Evolutionary conservation across 2,797 vertebrate species (phyloP), one percentile per base, ranked within the genome.

Genomic region (Gambusia yucatana): DNA sequence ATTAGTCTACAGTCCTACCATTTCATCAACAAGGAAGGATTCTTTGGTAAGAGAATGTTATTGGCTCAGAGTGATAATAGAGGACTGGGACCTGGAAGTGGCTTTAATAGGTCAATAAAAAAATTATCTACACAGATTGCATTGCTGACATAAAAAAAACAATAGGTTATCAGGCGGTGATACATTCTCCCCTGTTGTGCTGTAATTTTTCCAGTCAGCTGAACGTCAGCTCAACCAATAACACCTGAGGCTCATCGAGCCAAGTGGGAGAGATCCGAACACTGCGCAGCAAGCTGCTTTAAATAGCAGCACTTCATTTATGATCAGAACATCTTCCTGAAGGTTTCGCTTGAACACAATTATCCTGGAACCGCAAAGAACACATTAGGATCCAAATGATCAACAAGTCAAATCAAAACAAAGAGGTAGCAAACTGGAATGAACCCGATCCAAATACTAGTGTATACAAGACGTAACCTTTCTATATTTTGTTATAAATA

Each of bases 1-100:
- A 84, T 89, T 75, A 75, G 80, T 81, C 83, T 76, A 81, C 85
- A 83, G 82, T 87, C 79, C 28, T 75, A 77, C 43, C 76, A 78
- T 90, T 86, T 87, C 83, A 81, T 79, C 81, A 80, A 85, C 85
- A 87, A 78, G 72, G 76, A 74, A 81, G 88, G 48, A 76, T 39
- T 61, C 75, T 76, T 50, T 84, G 39, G 61, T 61, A 65, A 80
- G 82, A 69, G 61, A 76, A 79, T 55, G 67, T 73, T 20, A 39
- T 36, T 48, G 81, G 75, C 70, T 88, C 14, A 76, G 87, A 83
- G 81, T 69, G 74, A 78, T 65, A 84, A 76, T 22, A 72, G 71
- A 82, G 79, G 69, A 83, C 75, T 50, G 10, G 76, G 52, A 76
- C 79, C 13, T 73, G 73, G 76, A 77, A 65, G 30, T 16, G 73